phyloP scores from a whole-genome alignment of 2,888 invertebrate genomes.

The Ferdinandea cuprea region DNA sequence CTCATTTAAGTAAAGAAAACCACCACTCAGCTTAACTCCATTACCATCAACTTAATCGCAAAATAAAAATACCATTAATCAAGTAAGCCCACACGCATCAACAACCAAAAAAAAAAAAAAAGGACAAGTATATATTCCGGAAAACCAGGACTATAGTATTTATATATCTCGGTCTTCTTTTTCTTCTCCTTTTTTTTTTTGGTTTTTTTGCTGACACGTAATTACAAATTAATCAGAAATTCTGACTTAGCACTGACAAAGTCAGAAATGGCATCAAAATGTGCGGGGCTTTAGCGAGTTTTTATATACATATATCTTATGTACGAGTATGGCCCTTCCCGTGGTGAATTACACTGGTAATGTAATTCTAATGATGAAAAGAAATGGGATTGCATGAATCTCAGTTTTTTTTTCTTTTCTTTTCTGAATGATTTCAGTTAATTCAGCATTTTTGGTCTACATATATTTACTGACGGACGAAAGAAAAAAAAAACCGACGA shows the following conservation, averaged over 20 bases:
- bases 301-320: not conserved
- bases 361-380: slow-evolving; percentile 52
- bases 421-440: slow-evolving; percentile 42
- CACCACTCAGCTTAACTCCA: slow-evolving; percentile 20
- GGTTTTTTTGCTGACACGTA: slow-evolving; percentile 74
- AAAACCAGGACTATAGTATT: not conserved
- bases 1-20: not conserved
- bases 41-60: slow-evolving; percentile 35
- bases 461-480: not conserved
- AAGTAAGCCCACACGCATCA: slow-evolving; percentile 33
- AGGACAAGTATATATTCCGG: slow-evolving; percentile 11
- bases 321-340: not conserved
- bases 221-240: slow-evolving; percentile 74
- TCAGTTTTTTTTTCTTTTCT: slow-evolving; percentile 22
- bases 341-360: slow-evolving; percentile 28
- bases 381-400: slow-evolving; percentile 18
- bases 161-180: slow-evolving; percentile 24
- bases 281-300: slow-evolving; percentile 24
- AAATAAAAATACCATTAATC: slow-evolving; percentile 62
- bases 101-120: slow-evolving; percentile 25
- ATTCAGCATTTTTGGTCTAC: slow-evolving; percentile 47
- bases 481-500: slow-evolving; percentile 4
- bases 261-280: slow-evolving; percentile 56
- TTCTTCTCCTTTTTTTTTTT: too few relatives aligned
- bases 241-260: slow-evolving; percentile 40